phyloP scores from a whole-genome alignment of 2,113 vertebrate species.

The Monarcha castaneiventris region DNA sequence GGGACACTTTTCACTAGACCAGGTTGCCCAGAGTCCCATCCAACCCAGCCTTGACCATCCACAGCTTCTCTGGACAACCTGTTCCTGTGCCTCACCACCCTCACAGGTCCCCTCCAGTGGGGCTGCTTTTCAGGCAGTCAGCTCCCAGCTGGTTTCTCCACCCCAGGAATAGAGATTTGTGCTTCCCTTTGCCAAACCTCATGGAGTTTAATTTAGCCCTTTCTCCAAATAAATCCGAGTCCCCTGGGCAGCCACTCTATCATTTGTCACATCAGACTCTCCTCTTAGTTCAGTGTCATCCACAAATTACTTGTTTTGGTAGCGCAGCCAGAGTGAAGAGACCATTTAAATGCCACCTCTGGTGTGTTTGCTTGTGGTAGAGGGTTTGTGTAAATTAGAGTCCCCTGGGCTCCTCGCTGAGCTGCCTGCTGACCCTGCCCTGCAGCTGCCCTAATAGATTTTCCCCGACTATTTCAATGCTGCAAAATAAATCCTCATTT shows the following conservation, averaged over 20 bases:
- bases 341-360: constrained; percentile 6
- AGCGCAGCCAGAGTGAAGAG: not conserved
- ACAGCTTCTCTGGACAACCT: not conserved
- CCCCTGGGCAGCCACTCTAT: not conserved
- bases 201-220: not conserved
- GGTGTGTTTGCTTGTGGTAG: not conserved
- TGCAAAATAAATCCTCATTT: not conserved
- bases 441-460: constrained; percentile 17
- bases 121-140: accelerated
- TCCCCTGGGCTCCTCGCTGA: not conserved
- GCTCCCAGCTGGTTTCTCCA: not conserved
- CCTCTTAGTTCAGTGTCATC: not conserved
- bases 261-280: not conserved
- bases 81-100: not conserved
- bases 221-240: not conserved
- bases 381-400: constrained; percentile 21
- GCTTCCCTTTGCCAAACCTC: not conserved
- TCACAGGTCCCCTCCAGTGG: not conserved
- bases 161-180: not conserved
- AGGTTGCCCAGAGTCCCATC: not conserved
- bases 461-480: not conserved
- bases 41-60: not conserved
- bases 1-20: accelerated
- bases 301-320: constrained; percentile 20
- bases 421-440: constrained; percentile 23